Conservation (phyloP, 1,140 invertebrate genomes). For the Myzus persicae region DNA sequence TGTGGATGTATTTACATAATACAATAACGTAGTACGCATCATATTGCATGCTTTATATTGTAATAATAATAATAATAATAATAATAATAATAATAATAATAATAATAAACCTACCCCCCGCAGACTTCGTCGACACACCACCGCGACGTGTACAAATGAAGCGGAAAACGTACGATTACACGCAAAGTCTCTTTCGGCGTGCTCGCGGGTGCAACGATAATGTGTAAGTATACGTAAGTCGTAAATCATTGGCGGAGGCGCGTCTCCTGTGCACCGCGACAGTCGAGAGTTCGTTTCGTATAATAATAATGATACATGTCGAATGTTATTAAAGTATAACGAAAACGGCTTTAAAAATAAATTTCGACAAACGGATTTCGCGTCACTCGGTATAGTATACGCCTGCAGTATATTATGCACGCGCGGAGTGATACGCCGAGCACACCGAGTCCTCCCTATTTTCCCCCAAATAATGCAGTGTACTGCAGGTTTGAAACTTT, state of each 20-base stretch:
- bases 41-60: too few relatives aligned
- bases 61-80: too few relatives aligned
- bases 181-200: conserved; percentile 8
- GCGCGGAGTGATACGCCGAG: too few relatives aligned
- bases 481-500: too few relatives aligned
- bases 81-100: too few relatives aligned
- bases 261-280: background rate
- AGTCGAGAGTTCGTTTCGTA: background rate
- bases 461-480: too few relatives aligned
- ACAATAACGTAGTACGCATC: too few relatives aligned
- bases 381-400: background rate
- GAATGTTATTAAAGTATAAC: background rate
- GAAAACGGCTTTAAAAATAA: conserved; percentile 47
- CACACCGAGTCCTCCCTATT: too few relatives aligned
- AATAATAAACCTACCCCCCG: background rate
- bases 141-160: conserved; percentile 51
- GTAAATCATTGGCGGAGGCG: conserved; percentile 48
- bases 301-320: background rate
- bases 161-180: conserved; percentile 31
- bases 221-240: background rate
- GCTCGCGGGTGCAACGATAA: background rate
- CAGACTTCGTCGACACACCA: background rate
- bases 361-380: conserved; percentile 39
- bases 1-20: too few relatives aligned
- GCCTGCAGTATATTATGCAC: background rate